A percentile compares a stretch with the other conserved stretches of the same genome.
phyloP scores from a whole-genome alignment of 2,888 invertebrate species.

The Thereva nobilitata region DNA sequence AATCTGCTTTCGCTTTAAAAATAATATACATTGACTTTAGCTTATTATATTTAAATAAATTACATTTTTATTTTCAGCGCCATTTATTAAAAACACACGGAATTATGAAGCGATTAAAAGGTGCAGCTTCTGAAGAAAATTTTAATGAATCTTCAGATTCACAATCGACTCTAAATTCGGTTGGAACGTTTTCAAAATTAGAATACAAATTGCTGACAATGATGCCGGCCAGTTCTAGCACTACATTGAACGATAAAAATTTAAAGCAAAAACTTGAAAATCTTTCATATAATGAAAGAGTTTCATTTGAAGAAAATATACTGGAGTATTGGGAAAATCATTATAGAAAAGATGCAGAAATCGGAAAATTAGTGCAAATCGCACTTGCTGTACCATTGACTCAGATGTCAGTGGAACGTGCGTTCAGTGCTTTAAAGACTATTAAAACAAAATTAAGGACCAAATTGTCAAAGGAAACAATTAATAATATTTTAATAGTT shows the following conservation, averaged over 20 bases:
- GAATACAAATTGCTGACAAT: background rate
- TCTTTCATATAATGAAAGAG: conserved; percentile 11
- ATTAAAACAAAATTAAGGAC: too few species aligned
- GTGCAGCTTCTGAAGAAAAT: background rate
- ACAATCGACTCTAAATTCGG: background rate
- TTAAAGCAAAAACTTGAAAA: conserved; percentile 26
- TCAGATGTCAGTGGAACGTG: too few species aligned
- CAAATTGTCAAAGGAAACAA: too few species aligned
- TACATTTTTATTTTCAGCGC: conserved; percentile 1
- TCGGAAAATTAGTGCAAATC: too few species aligned
- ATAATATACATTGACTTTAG: too few species aligned
- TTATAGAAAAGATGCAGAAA: too few species aligned
- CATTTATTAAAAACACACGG: conserved; percentile 1
- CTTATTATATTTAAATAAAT: too few species aligned
- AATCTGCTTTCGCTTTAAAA: too few species aligned
- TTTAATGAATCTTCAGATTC: background rate
- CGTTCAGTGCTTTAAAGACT: too few species aligned
- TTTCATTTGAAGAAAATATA: conserved; percentile 12
- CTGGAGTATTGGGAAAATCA: too few species aligned
- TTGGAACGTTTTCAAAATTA: conserved; percentile 6
- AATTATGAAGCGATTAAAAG: background rate
- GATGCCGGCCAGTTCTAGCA: conserved; percentile 1
- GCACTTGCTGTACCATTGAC: too few species aligned
- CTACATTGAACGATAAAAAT: background rate
- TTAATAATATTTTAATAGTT: too few species aligned